Evolutionary conservation across 2,888 invertebrate genomes (phyloP).

Genomic region (Tupiocoris notatus): DNA sequence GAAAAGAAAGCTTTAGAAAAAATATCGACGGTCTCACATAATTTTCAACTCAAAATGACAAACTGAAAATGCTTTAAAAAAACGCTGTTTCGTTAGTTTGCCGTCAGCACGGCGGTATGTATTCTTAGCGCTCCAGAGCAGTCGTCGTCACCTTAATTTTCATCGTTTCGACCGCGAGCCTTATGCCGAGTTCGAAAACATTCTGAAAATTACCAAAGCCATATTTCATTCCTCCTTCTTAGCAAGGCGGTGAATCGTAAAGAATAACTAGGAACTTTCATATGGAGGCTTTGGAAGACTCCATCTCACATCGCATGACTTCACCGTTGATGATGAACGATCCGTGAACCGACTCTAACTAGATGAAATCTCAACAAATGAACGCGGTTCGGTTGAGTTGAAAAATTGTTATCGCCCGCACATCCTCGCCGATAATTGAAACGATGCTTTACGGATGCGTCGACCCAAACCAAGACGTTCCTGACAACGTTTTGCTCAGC

Average conservation of each 20-base stretch:
- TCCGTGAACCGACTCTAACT: conserved; percentile 30
- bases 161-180: no score
- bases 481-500: neutral
- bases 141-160: no score
- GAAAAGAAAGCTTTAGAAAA: no score
- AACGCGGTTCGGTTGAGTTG: neutral
- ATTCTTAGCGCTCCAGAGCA: no score
- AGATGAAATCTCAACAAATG: conserved; percentile 39
- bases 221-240: conserved; percentile 14
- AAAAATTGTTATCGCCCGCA: neutral
- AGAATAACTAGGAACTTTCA: conserved; percentile 37
- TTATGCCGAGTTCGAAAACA: no score
- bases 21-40: no score
- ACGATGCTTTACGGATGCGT: neutral
- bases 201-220: conserved; percentile 28
- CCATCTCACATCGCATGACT: no score
- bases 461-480: neutral
- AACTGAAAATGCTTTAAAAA: no score
- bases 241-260: conserved; percentile 22
- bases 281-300: no score
- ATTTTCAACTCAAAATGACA: no score
- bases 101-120: no score
- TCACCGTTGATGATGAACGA: conserved; percentile 31
- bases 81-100: no score
- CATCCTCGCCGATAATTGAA: neutral